These are phyloP conservation scores for Beroe ovata DNA, from an alignment of 37 sponge, comb jelly and placozoan species.

Conservation along the genomic window DNA sequence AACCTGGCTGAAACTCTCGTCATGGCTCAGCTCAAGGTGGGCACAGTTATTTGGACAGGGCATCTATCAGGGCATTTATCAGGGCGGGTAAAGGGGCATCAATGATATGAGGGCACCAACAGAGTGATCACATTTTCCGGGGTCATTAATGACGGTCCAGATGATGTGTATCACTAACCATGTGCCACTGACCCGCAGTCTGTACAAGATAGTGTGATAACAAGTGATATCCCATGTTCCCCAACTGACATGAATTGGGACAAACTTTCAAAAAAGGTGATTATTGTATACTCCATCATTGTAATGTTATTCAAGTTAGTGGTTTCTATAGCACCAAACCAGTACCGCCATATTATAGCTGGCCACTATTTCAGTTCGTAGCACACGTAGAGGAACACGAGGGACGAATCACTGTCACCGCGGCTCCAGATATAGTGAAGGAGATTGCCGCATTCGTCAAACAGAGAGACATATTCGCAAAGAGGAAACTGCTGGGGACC, in stretches of 20 bases:
- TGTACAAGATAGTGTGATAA: background rate
- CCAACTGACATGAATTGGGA: slow-evolving; percentile 36
- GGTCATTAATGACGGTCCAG: no score
- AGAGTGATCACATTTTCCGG: no score
- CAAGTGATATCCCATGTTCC: background rate
- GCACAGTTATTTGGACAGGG: no score
- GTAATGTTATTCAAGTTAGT: no score
- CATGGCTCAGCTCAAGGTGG: background rate
- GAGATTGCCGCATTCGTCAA: slow-evolving; percentile 16
- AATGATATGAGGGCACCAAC: no score
- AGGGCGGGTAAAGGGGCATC: no score
- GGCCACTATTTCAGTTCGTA: slow-evolving; percentile 4
- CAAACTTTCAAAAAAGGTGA: background rate
- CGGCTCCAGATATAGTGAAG: background rate
- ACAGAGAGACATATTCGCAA: background rate
- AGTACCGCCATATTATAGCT: background rate
- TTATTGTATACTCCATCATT: background rate
- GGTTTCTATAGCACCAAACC: background rate
- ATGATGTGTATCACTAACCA: no score
- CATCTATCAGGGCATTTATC: no score
- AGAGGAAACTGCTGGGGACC: no score
- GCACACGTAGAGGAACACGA: background rate
- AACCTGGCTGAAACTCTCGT: background rate
- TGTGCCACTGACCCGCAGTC: background rate
- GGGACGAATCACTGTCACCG: slow-evolving; percentile 1